Evolutionary conservation across 1,140 invertebrate genomes (phyloP).

Genomic region (Dendroctonus ponderosae): DNA sequence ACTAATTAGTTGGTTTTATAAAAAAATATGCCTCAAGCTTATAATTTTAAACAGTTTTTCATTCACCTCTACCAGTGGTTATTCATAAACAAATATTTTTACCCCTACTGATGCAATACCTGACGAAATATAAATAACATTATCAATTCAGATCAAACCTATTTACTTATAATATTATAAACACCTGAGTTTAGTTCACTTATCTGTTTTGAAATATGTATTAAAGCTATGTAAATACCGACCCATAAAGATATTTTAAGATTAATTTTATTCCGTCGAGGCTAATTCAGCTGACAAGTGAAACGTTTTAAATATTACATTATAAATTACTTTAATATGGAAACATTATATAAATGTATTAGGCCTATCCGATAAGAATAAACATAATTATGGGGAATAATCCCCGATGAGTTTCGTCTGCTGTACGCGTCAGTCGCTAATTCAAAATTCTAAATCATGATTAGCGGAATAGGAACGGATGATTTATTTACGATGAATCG

Average conservation of each 20-base stretch:
- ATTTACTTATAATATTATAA: conserved; percentile 45
- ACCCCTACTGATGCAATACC: conserved; percentile 28
- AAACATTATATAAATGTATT: conserved; percentile 25
- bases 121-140: conserved; percentile 44
- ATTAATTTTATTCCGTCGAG: conserved; percentile 22
- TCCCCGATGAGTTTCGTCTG: background rate
- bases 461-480: too few species aligned
- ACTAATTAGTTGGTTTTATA: too few species aligned
- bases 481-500: too few species aligned
- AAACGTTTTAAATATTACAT: conserved; percentile 22
- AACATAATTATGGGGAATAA: conserved; percentile 16
- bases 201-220: conserved; percentile 44
- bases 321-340: conserved; percentile 25
- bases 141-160: conserved; percentile 45
- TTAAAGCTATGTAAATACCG: conserved; percentile 43
- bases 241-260: conserved; percentile 32
- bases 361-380: conserved; percentile 19
- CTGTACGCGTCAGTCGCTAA: background rate
- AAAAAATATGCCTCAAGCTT: too few species aligned
- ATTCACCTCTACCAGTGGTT: too few species aligned
- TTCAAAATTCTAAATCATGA: background rate
- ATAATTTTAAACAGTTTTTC: too few species aligned
- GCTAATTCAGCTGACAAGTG: conserved; percentile 20
- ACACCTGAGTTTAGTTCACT: conserved; percentile 36
- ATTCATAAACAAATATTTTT: too few species aligned